These are phyloP conservation scores for Strongylocentrotus purpuratus DNA, from an alignment of 35 echinoderm and acorn worm species.

Conservation along the genomic window DNA sequence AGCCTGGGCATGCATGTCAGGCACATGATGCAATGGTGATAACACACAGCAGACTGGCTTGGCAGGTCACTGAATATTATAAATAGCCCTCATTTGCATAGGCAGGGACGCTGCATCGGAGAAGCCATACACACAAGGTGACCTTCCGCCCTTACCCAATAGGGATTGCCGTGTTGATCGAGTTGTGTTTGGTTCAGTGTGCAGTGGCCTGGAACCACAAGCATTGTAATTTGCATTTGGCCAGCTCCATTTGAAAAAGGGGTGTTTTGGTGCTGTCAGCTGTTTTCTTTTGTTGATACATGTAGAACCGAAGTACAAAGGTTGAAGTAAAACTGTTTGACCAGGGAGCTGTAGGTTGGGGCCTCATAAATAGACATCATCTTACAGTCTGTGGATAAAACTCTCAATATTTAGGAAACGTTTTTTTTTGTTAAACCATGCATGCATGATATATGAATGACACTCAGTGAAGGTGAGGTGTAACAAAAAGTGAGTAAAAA, in stretches of 20 bases:
- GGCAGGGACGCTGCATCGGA: neutral
- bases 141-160: constrained; percentile 33
- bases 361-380: too few relatives aligned
- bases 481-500: too few relatives aligned
- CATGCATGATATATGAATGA: too few relatives aligned
- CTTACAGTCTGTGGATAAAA: too few relatives aligned
- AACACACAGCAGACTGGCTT: neutral
- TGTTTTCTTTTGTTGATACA: neutral
- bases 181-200: constrained; percentile 6
- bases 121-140: constrained; percentile 25
- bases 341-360: too few relatives aligned
- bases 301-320: neutral
- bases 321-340: too few relatives aligned
- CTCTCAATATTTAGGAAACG: too few relatives aligned
- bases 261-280: neutral
- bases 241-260: neutral
- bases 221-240: constrained; percentile 34
- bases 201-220: constrained; percentile 13
- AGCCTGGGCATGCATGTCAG: neutral
- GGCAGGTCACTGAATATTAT: constrained; percentile 22
- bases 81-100: neutral
- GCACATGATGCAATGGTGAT: neutral
- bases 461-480: too few relatives aligned
- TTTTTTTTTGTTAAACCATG: too few relatives aligned
- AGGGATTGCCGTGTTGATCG: neutral